Base-by-base conservation (phyloP, 2,113 vertebrate species). In the Chaetura pelagica region DNA sequence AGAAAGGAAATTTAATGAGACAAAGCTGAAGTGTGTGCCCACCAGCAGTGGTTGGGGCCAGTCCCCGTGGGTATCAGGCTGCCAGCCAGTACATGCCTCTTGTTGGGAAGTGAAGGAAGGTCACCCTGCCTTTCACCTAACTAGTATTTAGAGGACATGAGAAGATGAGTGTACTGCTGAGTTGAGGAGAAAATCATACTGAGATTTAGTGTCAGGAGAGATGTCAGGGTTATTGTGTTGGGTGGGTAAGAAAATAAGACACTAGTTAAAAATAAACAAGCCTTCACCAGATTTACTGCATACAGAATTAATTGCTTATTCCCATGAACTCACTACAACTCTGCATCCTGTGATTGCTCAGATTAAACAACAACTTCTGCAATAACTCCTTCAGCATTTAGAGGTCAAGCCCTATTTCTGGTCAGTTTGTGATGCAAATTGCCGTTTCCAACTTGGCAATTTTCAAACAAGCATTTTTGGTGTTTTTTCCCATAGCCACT, bases 1-100 rank as follows among this genome's bases (percentile, higher is more conserved):
- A 40, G 69, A 71, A 63, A 72, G 44, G 42, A 71, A 67, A 74
- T 64, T 9, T 34, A 79, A 15, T 44, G 74, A 84, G 22, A 22
- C 49, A 54, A 80, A 89, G 52, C 30, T 90, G 68, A 46, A 62
- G 19, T 29, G 9, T 63, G 30, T 51, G 49, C 29, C 90, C 35
- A 61, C 17, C 26, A 52, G 59, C 42, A 21, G 29, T 27, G 26
- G 16, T 9, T 10, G 13, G 23, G 21, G 17, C 19, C 67, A 32
- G 35, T 55, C 30, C 34, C 12, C 0, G 0, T 21, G 24, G 27
- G 7, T 42, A 29, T 71, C 20, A 42, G 49, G 61, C 44, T 59
- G 16, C 5, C 4, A 34, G 77, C 34, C 21, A 75, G 62, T 61
- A 69, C 40, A 7, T 34, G 27, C 6, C 10, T 12, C 54, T 66